Conservation (phyloP, 2,797 vertebrate genomes). For the Huso huso region DNA sequence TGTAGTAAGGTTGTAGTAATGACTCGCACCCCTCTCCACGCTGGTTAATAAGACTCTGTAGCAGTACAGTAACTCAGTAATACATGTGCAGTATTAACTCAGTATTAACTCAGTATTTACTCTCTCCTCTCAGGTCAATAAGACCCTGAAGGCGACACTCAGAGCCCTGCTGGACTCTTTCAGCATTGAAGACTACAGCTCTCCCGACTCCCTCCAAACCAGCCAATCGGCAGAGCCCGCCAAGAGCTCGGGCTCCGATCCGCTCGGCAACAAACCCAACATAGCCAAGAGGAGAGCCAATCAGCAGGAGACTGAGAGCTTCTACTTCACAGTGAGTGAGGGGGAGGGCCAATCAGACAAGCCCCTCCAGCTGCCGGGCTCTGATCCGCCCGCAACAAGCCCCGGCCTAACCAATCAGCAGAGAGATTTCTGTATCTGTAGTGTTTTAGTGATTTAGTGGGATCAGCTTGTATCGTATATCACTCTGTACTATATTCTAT, state of each 20-base stretch:
- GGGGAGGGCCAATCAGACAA: no score
- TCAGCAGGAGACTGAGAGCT: slow-evolving; percentile 83
- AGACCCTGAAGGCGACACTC: slow-evolving; percentile 32
- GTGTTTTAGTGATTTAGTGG: no score
- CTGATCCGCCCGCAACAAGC: no score
- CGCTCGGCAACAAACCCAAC: slow-evolving; percentile 52
- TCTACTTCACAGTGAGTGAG: slow-evolving; percentile 69
- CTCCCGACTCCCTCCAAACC: slow-evolving; percentile 59
- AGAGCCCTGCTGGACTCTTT: slow-evolving; percentile 43
- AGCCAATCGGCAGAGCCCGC: slow-evolving; percentile 64
- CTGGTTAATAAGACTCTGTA: no score
- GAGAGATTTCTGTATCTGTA: no score
- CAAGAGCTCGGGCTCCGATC: slow-evolving; percentile 48
- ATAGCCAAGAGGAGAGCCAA: slow-evolving; percentile 74
- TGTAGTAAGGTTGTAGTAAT: no score
- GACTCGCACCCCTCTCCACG: no score
- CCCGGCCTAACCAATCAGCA: no score
- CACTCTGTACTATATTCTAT: no score
- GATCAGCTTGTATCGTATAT: no score
- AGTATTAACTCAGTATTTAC: slow-evolving; percentile 34
- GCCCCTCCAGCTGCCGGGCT: no score
- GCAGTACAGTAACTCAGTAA: no score
- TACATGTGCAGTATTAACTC: slow-evolving; percentile 27
- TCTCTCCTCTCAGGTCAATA: slow-evolving; percentile 37
- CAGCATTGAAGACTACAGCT: slow-evolving; percentile 50